These are phyloP conservation scores for Pristionchus maxplancki DNA, from an alignment of 2,888 invertebrate genomes.

Conservation along the genomic window DNA sequence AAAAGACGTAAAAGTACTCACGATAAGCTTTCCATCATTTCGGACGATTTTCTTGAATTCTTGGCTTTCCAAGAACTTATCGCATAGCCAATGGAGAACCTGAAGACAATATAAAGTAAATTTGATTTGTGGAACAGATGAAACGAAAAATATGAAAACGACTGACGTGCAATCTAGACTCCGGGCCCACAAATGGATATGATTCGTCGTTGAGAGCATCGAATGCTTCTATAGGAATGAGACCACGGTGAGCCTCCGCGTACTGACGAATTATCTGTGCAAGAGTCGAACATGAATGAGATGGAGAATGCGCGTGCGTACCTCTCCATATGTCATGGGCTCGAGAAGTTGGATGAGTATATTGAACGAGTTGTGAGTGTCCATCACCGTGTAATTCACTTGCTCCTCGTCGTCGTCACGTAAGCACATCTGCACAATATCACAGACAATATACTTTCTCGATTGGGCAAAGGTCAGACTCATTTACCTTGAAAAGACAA, in stretches of 20 bases:
- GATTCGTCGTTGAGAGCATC: constrained; percentile 62
- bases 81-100: constrained; percentile 87
- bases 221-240: not conserved
- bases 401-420: constrained; percentile 93
- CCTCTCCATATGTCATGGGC: constrained; percentile 96
- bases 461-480: constrained; percentile 57
- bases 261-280: constrained; percentile 41
- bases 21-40: constrained; percentile 81
- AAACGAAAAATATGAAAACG: constrained; percentile 61
- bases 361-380: constrained; percentile 97
- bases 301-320: constrained; percentile 80
- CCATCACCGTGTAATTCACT: constrained; percentile 83
- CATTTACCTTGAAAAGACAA: constrained; percentile 88
- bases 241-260: constrained; percentile 32
- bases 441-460: too few species aligned
- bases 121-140: not conserved
- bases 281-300: not conserved
- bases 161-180: constrained; percentile 83
- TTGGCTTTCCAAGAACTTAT: constrained; percentile 93
- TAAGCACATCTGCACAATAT: constrained; percentile 78
- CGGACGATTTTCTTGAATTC: constrained; percentile 93
- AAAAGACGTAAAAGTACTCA: constrained; percentile 50
- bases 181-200: constrained; percentile 90
- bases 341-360: constrained; percentile 93
- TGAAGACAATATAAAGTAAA: not conserved